Percentiles rank a stretch among this genome's conserved stretches.
Conservation (phyloP, 1,140 invertebrate species). For the Adelges cooleyi region DNA sequence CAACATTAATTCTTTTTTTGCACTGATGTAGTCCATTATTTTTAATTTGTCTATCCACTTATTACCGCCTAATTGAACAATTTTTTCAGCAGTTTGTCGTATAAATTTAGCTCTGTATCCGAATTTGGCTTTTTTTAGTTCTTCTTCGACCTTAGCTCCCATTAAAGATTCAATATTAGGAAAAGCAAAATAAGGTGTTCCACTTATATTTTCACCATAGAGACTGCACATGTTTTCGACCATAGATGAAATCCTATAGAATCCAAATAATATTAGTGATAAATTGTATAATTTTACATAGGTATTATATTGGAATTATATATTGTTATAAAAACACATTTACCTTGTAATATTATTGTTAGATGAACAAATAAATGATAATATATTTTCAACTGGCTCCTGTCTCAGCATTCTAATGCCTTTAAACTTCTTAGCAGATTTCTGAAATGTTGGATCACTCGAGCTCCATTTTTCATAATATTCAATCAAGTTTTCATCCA, state of each 20-base stretch:
- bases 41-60: conserved; percentile 60
- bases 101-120: conserved; percentile 87
- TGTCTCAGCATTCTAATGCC: conserved; percentile 86
- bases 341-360: conserved; percentile 90
- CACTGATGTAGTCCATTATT: conserved; percentile 55
- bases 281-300: background rate
- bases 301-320: too few species aligned
- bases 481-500: conserved; percentile 54
- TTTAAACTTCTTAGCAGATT: conserved; percentile 52
- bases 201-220: conserved; percentile 70
- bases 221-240: conserved; percentile 75
- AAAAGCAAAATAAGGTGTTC: conserved; percentile 61
- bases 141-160: conserved; percentile 50
- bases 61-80: conserved; percentile 52
- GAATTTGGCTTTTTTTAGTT: conserved; percentile 69
- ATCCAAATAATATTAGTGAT: conserved; percentile 30
- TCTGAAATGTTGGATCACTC: conserved; percentile 60
- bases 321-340: conserved; percentile 31
- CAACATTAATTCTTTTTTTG: conserved; percentile 58
- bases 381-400: conserved; percentile 83
- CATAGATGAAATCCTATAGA: conserved; percentile 71
- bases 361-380: conserved; percentile 93
- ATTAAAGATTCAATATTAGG: conserved; percentile 58
- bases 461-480: conserved; percentile 63
- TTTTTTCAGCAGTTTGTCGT: conserved; percentile 53